Evolutionary conservation across 92 coral and sea anemone species (phyloP).

Genomic region (Palythoa grandiflora): DNA sequence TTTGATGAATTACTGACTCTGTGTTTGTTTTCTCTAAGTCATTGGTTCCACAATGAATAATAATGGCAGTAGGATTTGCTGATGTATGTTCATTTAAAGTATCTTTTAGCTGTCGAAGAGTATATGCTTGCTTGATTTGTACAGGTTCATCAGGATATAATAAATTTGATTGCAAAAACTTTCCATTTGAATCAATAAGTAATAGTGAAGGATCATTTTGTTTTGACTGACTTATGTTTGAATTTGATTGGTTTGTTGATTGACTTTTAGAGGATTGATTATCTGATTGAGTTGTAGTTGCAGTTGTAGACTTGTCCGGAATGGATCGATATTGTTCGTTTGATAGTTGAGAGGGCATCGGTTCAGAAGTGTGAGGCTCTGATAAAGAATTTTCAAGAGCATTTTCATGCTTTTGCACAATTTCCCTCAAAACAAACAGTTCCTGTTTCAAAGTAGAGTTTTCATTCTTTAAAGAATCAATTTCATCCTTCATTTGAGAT

Average conservation of each 20-base stretch:
- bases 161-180: slow-evolving; percentile 16
- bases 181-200: slow-evolving; percentile 57
- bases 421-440: slow-evolving; percentile 46
- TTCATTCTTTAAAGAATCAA: slow-evolving; percentile 38
- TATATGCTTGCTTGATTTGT: slow-evolving; percentile 33
- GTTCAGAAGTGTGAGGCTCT: background rate
- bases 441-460: slow-evolving; percentile 38
- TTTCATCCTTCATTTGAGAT: slow-evolving; percentile 25
- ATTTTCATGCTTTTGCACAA: slow-evolving; percentile 47
- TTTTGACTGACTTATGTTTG: background rate
- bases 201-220: background rate
- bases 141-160: slow-evolving; percentile 40
- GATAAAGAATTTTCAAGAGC: background rate
- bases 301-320: background rate
- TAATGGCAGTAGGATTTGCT: slow-evolving; percentile 5
- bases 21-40: slow-evolving; percentile 34
- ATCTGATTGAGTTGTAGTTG: background rate
- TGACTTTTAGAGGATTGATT: background rate
- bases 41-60: slow-evolving; percentile 63
- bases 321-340: background rate
- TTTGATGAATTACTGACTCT: slow-evolving; percentile 33
- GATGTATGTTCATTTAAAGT: background rate
- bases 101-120: slow-evolving; percentile 19
- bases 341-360: background rate
- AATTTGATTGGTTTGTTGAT: background rate